Percentiles rank a stretch among this genome's conserved stretches.
Conservation (phyloP, 2,888 invertebrate species). For the Stegophylla sp. region DNA sequence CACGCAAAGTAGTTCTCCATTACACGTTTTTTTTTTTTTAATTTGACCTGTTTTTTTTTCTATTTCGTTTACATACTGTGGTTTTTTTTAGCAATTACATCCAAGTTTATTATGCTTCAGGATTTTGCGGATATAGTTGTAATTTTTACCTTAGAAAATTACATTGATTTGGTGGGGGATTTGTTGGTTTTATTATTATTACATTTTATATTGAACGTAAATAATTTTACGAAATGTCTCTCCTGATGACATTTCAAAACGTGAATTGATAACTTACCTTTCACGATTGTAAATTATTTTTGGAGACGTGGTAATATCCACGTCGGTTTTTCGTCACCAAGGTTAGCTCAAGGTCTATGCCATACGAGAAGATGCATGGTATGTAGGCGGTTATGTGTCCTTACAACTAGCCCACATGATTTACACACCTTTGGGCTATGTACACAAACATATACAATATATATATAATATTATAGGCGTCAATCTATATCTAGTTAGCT, state of each 20-base stretch:
- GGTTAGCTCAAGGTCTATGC: conserved; percentile 48
- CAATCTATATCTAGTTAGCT: conserved; percentile 39
- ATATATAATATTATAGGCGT: neutral
- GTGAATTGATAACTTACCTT: neutral
- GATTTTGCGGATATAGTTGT: neutral
- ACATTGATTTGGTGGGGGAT: neutral
- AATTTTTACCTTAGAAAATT: neutral
- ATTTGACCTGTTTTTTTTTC: conserved; percentile 14
- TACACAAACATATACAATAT: neutral
- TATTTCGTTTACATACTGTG: neutral
- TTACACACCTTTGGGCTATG: conserved; percentile 25
- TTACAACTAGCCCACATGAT: conserved; percentile 49
- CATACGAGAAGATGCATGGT: conserved; percentile 45
- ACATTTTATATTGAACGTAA: neutral
- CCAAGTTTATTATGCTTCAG: neutral
- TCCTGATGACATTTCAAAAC: neutral
- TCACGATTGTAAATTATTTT: neutral
- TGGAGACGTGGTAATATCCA: neutral
- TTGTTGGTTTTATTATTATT: neutral
- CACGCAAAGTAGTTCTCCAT: conserved; percentile 21
- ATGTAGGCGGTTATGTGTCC: conserved; percentile 47
- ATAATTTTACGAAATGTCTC: neutral
- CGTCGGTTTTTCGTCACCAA: conserved; percentile 33
- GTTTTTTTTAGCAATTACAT: conserved; percentile 9
- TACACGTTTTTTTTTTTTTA: neutral